Percentiles rank a stretch among this genome's conserved stretches.
Evolutionary conservation across 2,797 vertebrate genomes (phyloP).

Genomic region (Propithecus perrieri): DNA sequence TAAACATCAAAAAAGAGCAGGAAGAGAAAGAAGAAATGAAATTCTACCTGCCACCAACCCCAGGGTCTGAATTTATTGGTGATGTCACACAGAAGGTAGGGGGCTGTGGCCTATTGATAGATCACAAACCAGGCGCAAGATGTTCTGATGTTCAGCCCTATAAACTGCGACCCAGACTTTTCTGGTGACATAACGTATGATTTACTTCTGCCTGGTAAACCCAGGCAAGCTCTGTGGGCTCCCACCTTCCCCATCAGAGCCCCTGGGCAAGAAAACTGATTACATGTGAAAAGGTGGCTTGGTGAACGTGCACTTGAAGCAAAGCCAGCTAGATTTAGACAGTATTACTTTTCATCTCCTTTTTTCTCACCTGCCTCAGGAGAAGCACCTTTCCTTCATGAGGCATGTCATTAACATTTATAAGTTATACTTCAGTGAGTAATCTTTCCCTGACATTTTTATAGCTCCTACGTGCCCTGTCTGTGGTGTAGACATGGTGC

Average conservation of each 20-base stretch:
- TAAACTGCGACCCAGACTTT: neutral
- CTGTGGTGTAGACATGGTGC: neutral
- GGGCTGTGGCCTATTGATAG: neutral
- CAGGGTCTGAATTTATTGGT: conserved; percentile 91
- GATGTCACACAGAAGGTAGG: conserved; percentile 94
- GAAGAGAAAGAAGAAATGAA: conserved; percentile 93
- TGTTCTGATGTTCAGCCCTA: neutral
- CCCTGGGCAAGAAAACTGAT: neutral
- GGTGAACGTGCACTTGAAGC: neutral
- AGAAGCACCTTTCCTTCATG: neutral
- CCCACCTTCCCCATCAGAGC: neutral
- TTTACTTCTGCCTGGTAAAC: neutral
- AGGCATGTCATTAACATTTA: neutral
- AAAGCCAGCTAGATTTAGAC: neutral
- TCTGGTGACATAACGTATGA: neutral
- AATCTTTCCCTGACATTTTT: neutral
- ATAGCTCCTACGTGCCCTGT: neutral
- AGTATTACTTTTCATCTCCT: neutral
- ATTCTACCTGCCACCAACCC: conserved; percentile 91
- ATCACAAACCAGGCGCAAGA: neutral
- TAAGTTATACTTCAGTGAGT: neutral
- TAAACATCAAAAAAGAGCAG: conserved; percentile 94
- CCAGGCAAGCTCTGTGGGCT: neutral
- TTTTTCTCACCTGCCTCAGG: neutral
- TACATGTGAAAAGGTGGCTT: neutral